Evolutionary conservation across 2,113 vertebrate genomes (phyloP).

Genomic region (Gnathonemus longibarbis): DNA sequence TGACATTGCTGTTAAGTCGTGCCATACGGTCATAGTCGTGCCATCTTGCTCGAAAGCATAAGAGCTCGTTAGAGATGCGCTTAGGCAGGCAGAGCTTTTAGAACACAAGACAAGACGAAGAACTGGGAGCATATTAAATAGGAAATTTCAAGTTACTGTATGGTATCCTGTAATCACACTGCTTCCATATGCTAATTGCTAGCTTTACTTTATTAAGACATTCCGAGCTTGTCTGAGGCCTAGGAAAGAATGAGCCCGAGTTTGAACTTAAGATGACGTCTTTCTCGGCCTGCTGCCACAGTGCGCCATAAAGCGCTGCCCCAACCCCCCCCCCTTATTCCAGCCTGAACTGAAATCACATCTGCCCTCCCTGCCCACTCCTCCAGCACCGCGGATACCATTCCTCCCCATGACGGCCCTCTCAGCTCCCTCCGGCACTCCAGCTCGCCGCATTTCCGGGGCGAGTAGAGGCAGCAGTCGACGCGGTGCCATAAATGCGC

Average conservation of each 20-base stretch:
- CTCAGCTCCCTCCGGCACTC: not conserved
- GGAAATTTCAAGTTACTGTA: conserved; percentile 47
- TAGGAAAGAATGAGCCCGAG: conserved; percentile 21
- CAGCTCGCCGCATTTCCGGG: not conserved
- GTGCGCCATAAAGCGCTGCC: conserved; percentile 11
- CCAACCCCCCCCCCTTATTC: conserved; percentile 28
- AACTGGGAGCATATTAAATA: conserved; percentile 47
- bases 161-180: conserved; percentile 27
- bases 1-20: not conserved
- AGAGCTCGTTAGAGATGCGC: conserved; percentile 34
- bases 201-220: conserved; percentile 53
- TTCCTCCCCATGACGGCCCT: not conserved
- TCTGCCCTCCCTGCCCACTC: conserved; percentile 8
- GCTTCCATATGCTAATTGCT: conserved; percentile 49
- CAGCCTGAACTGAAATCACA: conserved; percentile 29
- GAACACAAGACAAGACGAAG: conserved; percentile 43
- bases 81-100: conserved; percentile 34
- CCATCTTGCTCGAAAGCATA: conserved; percentile 18
- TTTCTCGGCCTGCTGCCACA: conserved; percentile 35
- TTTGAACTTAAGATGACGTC: conserved; percentile 26
- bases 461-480: not conserved
- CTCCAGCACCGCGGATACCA: not conserved
- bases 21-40: not conserved
- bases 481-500: not conserved
- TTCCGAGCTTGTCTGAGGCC: conserved; percentile 33